These are phyloP conservation scores for Danio albolineatus DNA, from an alignment of 2,797 vertebrate genomes.

Conservation along the genomic window DNA sequence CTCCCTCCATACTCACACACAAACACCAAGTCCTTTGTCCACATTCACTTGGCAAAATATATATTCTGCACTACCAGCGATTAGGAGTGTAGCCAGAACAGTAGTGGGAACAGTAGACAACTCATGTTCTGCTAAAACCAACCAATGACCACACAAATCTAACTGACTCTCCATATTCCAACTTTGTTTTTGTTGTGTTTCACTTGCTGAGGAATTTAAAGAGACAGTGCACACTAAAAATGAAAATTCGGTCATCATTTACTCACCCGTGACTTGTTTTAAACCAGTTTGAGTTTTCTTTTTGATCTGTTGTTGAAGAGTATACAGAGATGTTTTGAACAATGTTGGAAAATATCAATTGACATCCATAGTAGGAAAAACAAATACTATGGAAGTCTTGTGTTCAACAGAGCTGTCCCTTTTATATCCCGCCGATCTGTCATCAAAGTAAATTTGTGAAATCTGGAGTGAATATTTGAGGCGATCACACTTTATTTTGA, in stretches of 20 bases:
- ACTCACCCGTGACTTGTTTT: too few species aligned
- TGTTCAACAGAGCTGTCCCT: too few species aligned
- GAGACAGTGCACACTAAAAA: too few species aligned
- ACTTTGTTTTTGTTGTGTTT: background rate
- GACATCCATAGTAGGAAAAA: too few species aligned
- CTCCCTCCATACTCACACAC: slow-evolving; percentile 51
- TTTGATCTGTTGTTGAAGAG: too few species aligned
- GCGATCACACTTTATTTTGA: too few species aligned
- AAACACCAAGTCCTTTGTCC: slow-evolving; percentile 79
- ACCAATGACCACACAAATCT: slow-evolving; percentile 42
- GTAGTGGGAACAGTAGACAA: slow-evolving; percentile 55
- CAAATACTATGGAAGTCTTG: too few species aligned
- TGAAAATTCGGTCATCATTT: too few species aligned
- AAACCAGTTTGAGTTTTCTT: too few species aligned
- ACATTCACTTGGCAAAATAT: slow-evolving; percentile 64
- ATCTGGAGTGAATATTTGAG: background rate
- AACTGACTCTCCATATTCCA: slow-evolving; percentile 10
- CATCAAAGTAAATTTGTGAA: background rate
- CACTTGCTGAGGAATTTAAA: background rate
- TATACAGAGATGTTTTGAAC: too few species aligned
- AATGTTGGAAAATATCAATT: too few species aligned
- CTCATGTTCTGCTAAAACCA: slow-evolving; percentile 29
- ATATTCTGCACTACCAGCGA: slow-evolving; percentile 66
- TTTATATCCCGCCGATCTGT: background rate
- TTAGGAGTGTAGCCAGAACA: slow-evolving; percentile 67